Percentiles rank a stretch among this genome's conserved stretches.
Evolutionary conservation across 1,140 invertebrate species (phyloP).

Genomic region (Drosophila persimilis): DNA sequence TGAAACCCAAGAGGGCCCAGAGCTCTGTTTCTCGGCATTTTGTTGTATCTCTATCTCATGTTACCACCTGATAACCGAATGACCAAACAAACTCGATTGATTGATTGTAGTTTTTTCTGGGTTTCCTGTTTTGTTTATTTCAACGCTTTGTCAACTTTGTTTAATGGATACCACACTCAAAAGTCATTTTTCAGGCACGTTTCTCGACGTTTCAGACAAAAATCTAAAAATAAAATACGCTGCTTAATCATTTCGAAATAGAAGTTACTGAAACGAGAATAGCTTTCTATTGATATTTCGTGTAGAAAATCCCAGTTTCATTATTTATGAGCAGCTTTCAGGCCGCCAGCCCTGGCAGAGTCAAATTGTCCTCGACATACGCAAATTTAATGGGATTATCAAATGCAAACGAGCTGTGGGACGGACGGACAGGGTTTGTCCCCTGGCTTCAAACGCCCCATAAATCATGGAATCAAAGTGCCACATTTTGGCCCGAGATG

Average conservation of each 20-base stretch:
- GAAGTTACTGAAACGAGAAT: no score
- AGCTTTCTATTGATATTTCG: no score
- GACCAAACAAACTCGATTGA: slow-evolving; percentile 33
- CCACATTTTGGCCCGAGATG: slow-evolving; percentile 50
- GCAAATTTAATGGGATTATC: slow-evolving; percentile 71
- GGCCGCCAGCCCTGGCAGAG: slow-evolving; percentile 38
- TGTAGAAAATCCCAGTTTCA: slow-evolving; percentile 20
- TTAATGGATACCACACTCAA: slow-evolving; percentile 11
- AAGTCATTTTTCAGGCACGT: slow-evolving; percentile 29
- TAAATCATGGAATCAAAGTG: slow-evolving; percentile 77
- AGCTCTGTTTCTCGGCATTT: not conserved
- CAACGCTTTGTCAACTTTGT: slow-evolving; percentile 57
- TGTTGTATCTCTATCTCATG: slow-evolving; percentile 13
- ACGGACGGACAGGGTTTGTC: not conserved
- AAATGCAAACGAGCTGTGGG: slow-evolving; percentile 62
- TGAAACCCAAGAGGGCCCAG: no score
- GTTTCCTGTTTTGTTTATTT: slow-evolving; percentile 35
- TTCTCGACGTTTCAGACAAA: not conserved
- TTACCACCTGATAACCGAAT: slow-evolving; percentile 17
- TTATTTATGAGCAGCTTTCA: slow-evolving; percentile 37
- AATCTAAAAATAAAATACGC: not conserved
- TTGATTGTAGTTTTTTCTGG: slow-evolving; percentile 33
- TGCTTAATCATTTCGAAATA: no score
- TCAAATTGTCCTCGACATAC: slow-evolving; percentile 64
- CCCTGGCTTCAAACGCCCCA: slow-evolving; percentile 35